A percentile compares a stretch with the other conserved stretches of the same genome.
Evolutionary conservation across 2,797 vertebrate species (phyloP).

Genomic region (Pterois miles): DNA sequence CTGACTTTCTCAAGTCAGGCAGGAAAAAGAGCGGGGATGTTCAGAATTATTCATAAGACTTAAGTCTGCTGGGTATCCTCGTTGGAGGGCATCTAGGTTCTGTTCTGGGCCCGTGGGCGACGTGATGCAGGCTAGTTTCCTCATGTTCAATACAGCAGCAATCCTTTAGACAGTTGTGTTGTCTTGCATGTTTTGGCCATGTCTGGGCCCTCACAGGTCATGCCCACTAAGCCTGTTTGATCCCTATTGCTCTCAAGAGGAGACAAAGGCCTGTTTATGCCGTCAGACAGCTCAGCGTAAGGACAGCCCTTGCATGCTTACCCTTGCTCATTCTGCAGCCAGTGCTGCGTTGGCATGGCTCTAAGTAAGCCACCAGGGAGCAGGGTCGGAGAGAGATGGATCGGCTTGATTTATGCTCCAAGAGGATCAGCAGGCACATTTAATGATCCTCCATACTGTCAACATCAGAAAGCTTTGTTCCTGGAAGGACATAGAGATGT

Average conservation of each 20-base stretch:
- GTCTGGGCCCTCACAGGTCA: constrained; percentile 70
- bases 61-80: constrained; percentile 70
- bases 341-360: constrained; percentile 77
- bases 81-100: constrained; percentile 72
- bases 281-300: constrained; percentile 70
- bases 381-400: constrained; percentile 73
- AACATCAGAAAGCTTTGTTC: constrained; percentile 65
- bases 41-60: constrained; percentile 81
- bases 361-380: constrained; percentile 79
- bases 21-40: constrained; percentile 51
- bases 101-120: constrained; percentile 70
- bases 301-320: constrained; percentile 75
- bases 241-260: constrained; percentile 81
- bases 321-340: constrained; percentile 73
- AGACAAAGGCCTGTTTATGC: constrained; percentile 79
- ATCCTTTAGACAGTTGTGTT: constrained; percentile 72
- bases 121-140: constrained; percentile 60
- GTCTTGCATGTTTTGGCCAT: constrained; percentile 64
- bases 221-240: constrained; percentile 82
- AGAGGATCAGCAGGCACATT: constrained; percentile 75
- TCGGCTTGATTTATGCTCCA: constrained; percentile 82
- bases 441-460: constrained; percentile 74
- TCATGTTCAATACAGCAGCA: constrained; percentile 59
- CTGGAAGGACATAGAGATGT: constrained; percentile 60
- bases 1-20: constrained; percentile 55